Percentiles rank a stretch among this genome's conserved stretches.
phyloP scores from a whole-genome alignment of 2,888 invertebrate species.

The Drosophila niveifrons region DNA sequence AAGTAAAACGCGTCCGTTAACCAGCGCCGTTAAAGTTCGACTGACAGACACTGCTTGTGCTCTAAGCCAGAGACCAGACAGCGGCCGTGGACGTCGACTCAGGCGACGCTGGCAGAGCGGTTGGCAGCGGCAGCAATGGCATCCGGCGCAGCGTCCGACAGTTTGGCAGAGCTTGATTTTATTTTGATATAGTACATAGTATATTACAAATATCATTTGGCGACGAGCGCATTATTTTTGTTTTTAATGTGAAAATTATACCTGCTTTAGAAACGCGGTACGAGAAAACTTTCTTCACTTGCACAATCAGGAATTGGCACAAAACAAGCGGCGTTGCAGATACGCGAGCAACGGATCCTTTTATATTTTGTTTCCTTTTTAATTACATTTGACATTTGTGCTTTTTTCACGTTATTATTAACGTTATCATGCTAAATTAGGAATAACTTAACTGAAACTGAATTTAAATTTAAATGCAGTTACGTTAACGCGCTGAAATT shows the following conservation, averaged over 20 bases:
- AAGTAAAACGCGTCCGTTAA: slow-evolving; percentile 69
- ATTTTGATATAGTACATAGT: not conserved
- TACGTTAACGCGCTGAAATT: not conserved
- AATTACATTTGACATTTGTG: no score
- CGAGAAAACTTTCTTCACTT: no score
- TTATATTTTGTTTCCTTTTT: no score
- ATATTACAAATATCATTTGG: not conserved
- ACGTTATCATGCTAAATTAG: not conserved
- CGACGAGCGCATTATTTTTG: not conserved
- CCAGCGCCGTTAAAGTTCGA: slow-evolving; percentile 70
- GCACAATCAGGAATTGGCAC: no score
- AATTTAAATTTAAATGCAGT: not conserved
- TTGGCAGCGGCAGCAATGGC: slow-evolving; percentile 5
- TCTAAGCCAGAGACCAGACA: slow-evolving; percentile 55
- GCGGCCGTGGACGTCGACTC: slow-evolving; percentile 38
- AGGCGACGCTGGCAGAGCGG: slow-evolving; percentile 45
- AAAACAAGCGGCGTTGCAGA: no score
- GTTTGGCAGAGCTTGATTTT: slow-evolving; percentile 2
- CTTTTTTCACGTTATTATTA: no score
- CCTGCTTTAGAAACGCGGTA: no score
- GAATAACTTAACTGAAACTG: not conserved
- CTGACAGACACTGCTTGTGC: slow-evolving; percentile 47
- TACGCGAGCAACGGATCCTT: no score
- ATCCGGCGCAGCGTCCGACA: not conserved
- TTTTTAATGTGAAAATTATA: no score